Base-by-base conservation (phyloP, 2,113 vertebrate genomes). In the Tenebrosternarchus preto region DNA sequence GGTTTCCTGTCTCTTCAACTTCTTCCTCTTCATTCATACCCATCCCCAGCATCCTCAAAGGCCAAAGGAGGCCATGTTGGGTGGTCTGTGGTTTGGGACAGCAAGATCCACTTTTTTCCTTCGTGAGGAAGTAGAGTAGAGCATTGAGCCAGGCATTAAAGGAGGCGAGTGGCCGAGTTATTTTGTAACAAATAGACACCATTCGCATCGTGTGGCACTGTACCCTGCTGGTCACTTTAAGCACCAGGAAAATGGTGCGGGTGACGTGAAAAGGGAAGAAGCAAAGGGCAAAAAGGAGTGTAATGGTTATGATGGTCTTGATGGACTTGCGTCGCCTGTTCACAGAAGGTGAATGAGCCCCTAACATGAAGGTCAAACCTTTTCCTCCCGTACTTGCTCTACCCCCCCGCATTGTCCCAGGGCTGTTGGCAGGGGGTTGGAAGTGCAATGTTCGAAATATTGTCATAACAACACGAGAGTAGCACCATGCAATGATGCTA, bases 71-170 rank as follows among this genome's bases (percentile, higher is more conserved):
- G 59, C 89, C 88, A 0, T 83, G 90, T 1, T 88, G 57, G 0
- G 39, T 67, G 29, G 59, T 86, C 66, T 86, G 88, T 36, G 36
- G 73, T 0, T 79, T 80, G 69, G 87, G 86, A 78, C 93, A 93
- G 87, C 91, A 92, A 57, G 90, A 78, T 29, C 85, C 74, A n/a
- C 90, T 87, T 71, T 92, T 89, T 53, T 94, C 94, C n/a, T 93
- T 93, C 0, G 93, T 95, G 50, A 95, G 88, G 84, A 95, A 95
- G 86, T 95, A 95, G 6, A 95, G 91, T 22, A 95, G 87, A 0
- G 94, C 94, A 2, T 95, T 95, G 73, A 94, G 92, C 91, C 93
- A 95, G 64, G 94, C 92, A 4, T 94, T 94, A 85, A 93, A 94
- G 29, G 93, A 93, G 15, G 94, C 94, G 57, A 94, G 86, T 0